Percentiles rank a stretch among this genome's conserved stretches.
These are phyloP conservation scores for Neoarius graeffei DNA, from an alignment of 2,113 vertebrate species.

Conservation along the genomic window DNA sequence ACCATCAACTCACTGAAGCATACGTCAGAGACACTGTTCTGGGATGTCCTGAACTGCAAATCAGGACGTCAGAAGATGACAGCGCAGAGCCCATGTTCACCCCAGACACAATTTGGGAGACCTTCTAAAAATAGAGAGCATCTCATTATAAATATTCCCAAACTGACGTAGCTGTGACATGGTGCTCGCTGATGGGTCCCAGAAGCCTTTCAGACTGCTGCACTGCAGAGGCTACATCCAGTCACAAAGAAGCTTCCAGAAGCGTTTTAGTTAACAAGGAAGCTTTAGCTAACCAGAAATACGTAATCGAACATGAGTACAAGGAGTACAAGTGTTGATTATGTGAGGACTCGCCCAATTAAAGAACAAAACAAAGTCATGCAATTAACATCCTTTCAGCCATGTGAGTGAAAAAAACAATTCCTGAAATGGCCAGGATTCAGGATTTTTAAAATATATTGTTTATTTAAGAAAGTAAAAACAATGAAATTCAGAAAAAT, in stretches of 20 bases:
- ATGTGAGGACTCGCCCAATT: conserved; percentile 29
- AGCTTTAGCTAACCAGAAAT: conserved; percentile 9
- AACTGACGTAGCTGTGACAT: background rate
- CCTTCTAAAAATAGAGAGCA: conserved; percentile 49
- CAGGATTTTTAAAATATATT: background rate
- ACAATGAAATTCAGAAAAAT: background rate
- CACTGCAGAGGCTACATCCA: conserved; percentile 22
- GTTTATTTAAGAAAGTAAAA: background rate
- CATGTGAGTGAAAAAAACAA: background rate
- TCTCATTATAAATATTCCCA: conserved; percentile 49
- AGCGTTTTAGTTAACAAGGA: conserved; percentile 1
- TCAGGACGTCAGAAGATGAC: conserved; percentile 39
- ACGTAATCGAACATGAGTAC: background rate
- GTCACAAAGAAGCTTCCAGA: background rate
- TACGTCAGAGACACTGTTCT: conserved; percentile 8
- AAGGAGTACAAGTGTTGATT: conserved; percentile 4
- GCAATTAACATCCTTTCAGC: conserved; percentile 21
- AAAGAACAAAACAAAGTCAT: conserved; percentile 40
- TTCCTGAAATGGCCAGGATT: background rate
- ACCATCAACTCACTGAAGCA: conserved; percentile 39
- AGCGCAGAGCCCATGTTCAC: background rate
- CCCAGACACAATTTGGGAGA: conserved; percentile 36
- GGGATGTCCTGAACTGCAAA: conserved; percentile 34
- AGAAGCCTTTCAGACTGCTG: conserved; percentile 32
- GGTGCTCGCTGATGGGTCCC: background rate